phyloP scores from a whole-genome alignment of 1,140 invertebrate genomes.

The Hylaeus volcanicus region DNA sequence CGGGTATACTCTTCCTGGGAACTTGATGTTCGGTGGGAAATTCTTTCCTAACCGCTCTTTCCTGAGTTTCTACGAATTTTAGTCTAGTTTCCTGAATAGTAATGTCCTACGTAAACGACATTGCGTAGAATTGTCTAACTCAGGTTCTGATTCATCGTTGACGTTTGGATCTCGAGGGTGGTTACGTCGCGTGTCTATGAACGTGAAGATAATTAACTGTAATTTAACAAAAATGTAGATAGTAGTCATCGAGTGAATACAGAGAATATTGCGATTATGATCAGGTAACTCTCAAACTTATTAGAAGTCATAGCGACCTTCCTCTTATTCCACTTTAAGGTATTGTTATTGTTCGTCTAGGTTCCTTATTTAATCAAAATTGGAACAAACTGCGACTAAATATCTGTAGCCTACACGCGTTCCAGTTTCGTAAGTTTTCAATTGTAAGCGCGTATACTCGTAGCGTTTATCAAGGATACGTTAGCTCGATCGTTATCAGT shows the following conservation, averaged over 20 bases:
- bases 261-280: no score
- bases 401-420: background rate
- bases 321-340: background rate
- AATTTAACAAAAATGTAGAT: no score
- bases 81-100: no score
- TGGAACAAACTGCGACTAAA: background rate
- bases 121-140: background rate
- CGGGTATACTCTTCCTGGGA: background rate
- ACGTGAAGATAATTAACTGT: no score
- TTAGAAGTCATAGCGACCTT: background rate
- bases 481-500: slow-evolving; percentile 12
- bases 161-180: no score
- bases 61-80: no score
- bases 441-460: background rate
- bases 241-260: no score
- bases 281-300: no score
- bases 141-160: background rate
- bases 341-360: background rate
- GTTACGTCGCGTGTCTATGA: no score
- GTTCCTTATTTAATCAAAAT: background rate
- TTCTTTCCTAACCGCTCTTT: no score
- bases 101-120: no score
- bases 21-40: background rate
- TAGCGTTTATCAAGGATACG: slow-evolving; percentile 14
- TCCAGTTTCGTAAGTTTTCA: slow-evolving; percentile 19